These are phyloP conservation scores for Cyanoderma ruficeps DNA, from an alignment of 2,113 vertebrate species.

Conservation along the genomic window DNA sequence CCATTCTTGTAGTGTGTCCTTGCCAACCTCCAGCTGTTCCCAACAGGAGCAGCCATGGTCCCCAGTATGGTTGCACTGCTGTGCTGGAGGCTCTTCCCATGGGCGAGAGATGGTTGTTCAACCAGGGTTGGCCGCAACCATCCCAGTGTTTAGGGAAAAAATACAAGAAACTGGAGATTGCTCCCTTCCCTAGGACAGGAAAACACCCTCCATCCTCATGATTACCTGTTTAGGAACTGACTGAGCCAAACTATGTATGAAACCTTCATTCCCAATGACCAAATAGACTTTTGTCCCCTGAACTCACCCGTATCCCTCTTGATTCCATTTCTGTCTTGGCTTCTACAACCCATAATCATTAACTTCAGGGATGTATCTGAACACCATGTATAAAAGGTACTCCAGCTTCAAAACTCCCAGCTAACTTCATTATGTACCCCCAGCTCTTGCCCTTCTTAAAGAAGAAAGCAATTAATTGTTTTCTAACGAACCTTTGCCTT, in stretches of 20 bases:
- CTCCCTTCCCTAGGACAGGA: not conserved
- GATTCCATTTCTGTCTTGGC: not conserved
- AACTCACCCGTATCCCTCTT: not conserved
- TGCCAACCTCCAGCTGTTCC: not conserved
- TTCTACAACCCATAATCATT: not conserved
- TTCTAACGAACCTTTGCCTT: not conserved
- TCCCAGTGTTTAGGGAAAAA: not conserved
- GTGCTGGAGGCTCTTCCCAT: fast-evolving
- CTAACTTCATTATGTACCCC: not conserved
- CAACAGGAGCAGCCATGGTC: not conserved
- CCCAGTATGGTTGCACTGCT: not conserved
- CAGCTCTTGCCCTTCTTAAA: not conserved
- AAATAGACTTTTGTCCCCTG: not conserved
- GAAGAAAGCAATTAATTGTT: not conserved
- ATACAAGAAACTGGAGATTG: not conserved
- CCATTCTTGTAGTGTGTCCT: fast-evolving
- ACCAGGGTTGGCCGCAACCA: not conserved
- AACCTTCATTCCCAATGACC: not conserved
- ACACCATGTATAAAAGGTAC: not conserved
- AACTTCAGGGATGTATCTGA: not conserved
- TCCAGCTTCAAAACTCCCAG: not conserved
- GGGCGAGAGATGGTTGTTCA: fast-evolving
- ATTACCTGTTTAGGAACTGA: not conserved
- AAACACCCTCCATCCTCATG: not conserved
- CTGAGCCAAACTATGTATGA: not conserved